Base-by-base conservation (phyloP, 1,140 invertebrate species). In the Xylocopa sonorina region DNA sequence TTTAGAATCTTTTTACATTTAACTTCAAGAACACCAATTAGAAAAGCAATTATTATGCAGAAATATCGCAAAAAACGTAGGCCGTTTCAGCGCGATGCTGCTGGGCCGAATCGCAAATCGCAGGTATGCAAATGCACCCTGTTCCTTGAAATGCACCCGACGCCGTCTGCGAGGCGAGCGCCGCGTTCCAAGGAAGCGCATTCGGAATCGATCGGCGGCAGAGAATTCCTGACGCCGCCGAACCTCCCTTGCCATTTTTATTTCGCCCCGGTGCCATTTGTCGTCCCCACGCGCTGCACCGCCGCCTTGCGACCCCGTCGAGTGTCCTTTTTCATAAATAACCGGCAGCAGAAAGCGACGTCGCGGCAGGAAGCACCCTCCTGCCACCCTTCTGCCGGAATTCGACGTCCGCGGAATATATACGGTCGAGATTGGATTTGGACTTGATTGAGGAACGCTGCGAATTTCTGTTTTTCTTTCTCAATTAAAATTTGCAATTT, bases 71-170 rank as follows among this genome's bases (percentile, higher is more conserved):
- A n/a, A 55, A 27, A 50, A 50, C 16, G 6, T n/a, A n/a, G 5
- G 4, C 21, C 48, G 16, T 9, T 21, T n/a, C 48, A 21, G n/a
- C 48, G 21, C 18, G 2, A n/a, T 27, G 24, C 51, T 66, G 55
- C 38, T 48, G 7, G 34, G n/a, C 38, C 71, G 81, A 78, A 80
- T 84, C 75, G 74, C 71, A 76, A 83, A 75, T 84, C 72, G 72
- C 29, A 32, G 43, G 38, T 66, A 83, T 76, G 83, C 81, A 83
- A 84, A 84, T 80, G 83, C 83, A 43, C 71, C 63, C 64, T 75
- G 83, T 80, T 51, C 75, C 55, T 81, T n/a, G 66, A 41, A 73
- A 68, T 64, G 62, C 78, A 67, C 34, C 58, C 41, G 32, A 58
- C 62, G 41, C 27, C 48, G 34, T 21, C 34, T 66, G 73, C 55